A percentile compares a stretch with the other conserved stretches of the same genome.
These are phyloP conservation scores for Saccostrea cuccullata DNA, from an alignment of 1,140 invertebrate genomes.

Conservation along the genomic window DNA sequence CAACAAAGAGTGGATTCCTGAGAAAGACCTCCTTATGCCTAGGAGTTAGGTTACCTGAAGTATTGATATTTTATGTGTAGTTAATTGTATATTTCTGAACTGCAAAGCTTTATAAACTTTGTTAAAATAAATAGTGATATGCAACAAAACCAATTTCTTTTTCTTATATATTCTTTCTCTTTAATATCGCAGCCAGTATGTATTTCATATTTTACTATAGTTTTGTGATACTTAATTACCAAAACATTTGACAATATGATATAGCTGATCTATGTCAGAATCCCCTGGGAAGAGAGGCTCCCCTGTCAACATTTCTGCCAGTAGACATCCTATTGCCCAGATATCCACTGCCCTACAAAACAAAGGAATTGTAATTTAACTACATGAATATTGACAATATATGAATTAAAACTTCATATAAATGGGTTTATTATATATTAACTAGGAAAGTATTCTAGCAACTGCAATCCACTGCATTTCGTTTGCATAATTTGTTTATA, in stretches of 20 bases:
- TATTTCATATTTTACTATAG: too few relatives aligned
- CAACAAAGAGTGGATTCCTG: slow-evolving; percentile 81
- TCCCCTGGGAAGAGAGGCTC: slow-evolving; percentile 79
- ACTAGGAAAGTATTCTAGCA: too few relatives aligned
- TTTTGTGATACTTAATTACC: slow-evolving; percentile 66
- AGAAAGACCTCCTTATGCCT: slow-evolving; percentile 84
- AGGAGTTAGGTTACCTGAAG: slow-evolving; percentile 78
- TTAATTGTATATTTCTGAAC: too few relatives aligned
- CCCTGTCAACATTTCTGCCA: slow-evolving; percentile 78
- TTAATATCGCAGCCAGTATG: too few relatives aligned
- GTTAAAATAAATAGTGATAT: too few relatives aligned
- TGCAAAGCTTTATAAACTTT: too few relatives aligned
- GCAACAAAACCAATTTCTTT: too few relatives aligned
- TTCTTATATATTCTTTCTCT: too few relatives aligned
- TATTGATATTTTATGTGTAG: neutral
- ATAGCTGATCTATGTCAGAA: slow-evolving; percentile 79
- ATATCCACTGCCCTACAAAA: slow-evolving; percentile 77
- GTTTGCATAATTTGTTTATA: too few relatives aligned
- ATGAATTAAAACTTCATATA: too few relatives aligned
- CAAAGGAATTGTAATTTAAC: neutral
- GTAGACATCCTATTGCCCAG: slow-evolving; percentile 78
- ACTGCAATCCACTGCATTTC: too few relatives aligned
- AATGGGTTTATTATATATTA: too few relatives aligned
- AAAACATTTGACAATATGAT: slow-evolving; percentile 78
- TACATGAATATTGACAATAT: neutral